Base-by-base conservation (phyloP, 2,888 invertebrate species). In the Nasonovia ribisnigri region DNA sequence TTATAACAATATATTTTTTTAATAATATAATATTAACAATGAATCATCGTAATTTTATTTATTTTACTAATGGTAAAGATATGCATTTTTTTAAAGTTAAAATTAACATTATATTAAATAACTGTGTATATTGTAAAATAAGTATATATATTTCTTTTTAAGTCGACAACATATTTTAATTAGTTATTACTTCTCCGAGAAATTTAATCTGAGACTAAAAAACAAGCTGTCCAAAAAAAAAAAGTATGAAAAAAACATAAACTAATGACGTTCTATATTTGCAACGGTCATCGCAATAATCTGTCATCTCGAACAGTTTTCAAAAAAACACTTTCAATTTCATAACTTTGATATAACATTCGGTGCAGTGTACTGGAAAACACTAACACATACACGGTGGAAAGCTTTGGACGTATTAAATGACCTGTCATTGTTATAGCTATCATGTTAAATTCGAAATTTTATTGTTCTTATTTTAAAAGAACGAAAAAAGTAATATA, bases 351-450 rank as follows among this genome's bases (percentile, higher is more conserved):
- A 24, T 90, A 67, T 60, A 48, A 77, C 51, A 57, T 51, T 13
- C 36, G 60, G 51, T 51, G 51, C 77, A 29, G 42, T 42, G 77
- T 51, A 84, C 51, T 51, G 36, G 90, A 51, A 51, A 77, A 51
- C 6, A 51, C 51, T 42, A 84, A 77, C 48, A 51, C 26, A 26
- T 42, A 90, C 20, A 89, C 10, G 20, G 46, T 51, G 36, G 29
- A 77, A 90, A 77, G n/a, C 46, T 90, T 67, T 46, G n/a, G 43
- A 90, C 24, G 46, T 90, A 90, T 67, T 90, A 90, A 67, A 90
- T 67, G 60, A n/a, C 60, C 89, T 46, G 46, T 90, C 89, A 67
- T 46, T n/a, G n/a, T 90, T 89, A 51, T 51, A 29, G 89, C 46
- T n/a, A 90, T 90, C 60, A n/a, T n/a, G 60, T 90, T 46, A 46